Conservation (phyloP, 1,140 invertebrate species). For the Calosoma granatense region DNA sequence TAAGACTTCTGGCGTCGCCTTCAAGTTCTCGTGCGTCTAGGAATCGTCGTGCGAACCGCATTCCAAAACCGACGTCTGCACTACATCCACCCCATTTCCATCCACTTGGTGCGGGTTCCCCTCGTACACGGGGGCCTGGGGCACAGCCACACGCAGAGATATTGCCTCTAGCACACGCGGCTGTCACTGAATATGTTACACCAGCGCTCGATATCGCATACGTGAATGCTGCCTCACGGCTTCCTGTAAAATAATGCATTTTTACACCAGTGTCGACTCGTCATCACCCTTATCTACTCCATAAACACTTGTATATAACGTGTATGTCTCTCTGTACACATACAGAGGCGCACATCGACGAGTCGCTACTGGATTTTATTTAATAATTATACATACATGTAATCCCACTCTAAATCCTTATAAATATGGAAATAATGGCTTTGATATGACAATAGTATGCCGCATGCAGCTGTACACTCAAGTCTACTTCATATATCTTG, state of each 20-base stretch:
- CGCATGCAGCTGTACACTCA: too few species aligned
- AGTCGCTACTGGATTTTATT: conserved; percentile 7
- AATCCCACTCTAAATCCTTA: too few species aligned
- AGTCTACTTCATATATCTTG: too few species aligned
- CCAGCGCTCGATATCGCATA: conserved; percentile 86
- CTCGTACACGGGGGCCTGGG: conserved; percentile 27
- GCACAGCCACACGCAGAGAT: conserved; percentile 83
- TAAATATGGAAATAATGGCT: too few species aligned
- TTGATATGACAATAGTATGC: too few species aligned
- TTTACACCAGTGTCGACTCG: too few species aligned
- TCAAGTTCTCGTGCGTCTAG: conserved; percentile 76
- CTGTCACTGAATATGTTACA: conserved; percentile 80
- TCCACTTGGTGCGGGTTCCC: conserved; percentile 30
- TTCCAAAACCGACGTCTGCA: conserved; percentile 66
- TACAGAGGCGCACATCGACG: too few species aligned
- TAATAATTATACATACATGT: too few species aligned
- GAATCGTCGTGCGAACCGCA: conserved; percentile 68
- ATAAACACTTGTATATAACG: background rate
- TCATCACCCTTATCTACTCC: conserved; percentile 7
- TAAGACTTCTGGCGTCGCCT: conserved; percentile 72
- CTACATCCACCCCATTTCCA: conserved; percentile 88
- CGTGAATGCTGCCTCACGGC: conserved; percentile 82
- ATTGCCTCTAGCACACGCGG: conserved; percentile 81
- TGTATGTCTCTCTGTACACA: too few species aligned
- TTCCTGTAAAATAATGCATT: conserved; percentile 56